Conservation (phyloP, 2,888 invertebrate species). For the Xanthia icteritia region DNA sequence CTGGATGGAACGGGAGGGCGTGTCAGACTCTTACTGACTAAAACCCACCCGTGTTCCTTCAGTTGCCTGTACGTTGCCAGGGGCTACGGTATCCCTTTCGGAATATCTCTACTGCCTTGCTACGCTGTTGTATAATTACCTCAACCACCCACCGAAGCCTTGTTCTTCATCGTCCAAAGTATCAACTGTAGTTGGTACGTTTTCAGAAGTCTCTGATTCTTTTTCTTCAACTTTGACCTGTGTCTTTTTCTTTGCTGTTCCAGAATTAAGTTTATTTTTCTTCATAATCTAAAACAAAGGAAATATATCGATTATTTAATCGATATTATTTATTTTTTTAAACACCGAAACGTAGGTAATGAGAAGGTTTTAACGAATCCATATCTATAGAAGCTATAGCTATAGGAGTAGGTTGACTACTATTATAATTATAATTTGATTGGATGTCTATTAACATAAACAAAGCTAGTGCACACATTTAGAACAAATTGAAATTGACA, state of each 20-base stretch:
- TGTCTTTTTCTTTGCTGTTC: constrained; percentile 71
- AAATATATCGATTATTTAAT: not conserved
- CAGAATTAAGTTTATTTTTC: constrained; percentile 78
- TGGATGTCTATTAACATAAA: not conserved
- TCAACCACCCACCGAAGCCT: constrained; percentile 87
- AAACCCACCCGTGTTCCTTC: too few species aligned
- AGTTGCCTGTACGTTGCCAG: too few species aligned
- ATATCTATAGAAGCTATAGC: too few species aligned
- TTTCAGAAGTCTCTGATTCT: constrained; percentile 65
- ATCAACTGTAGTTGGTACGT: constrained; percentile 64
- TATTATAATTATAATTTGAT: not conserved
- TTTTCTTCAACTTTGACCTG: constrained; percentile 68
- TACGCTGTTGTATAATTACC: constrained; percentile 68
- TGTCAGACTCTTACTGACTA: too few species aligned
- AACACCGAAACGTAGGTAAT: not conserved
- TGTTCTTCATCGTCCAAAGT: constrained; percentile 85
- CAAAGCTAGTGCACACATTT: constrained; percentile 21
- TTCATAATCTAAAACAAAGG: constrained; percentile 80
- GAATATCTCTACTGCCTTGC: not conserved
- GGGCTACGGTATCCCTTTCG: too few species aligned
- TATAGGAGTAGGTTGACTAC: too few species aligned
- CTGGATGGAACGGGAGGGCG: too few species aligned
- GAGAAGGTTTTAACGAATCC: not conserved
- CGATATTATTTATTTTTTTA: too few species aligned
- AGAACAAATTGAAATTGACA: constrained; percentile 45